These are phyloP conservation scores for Nycticorax nycticorax DNA, from an alignment of 2,113 vertebrate species.

Conservation along the genomic window DNA sequence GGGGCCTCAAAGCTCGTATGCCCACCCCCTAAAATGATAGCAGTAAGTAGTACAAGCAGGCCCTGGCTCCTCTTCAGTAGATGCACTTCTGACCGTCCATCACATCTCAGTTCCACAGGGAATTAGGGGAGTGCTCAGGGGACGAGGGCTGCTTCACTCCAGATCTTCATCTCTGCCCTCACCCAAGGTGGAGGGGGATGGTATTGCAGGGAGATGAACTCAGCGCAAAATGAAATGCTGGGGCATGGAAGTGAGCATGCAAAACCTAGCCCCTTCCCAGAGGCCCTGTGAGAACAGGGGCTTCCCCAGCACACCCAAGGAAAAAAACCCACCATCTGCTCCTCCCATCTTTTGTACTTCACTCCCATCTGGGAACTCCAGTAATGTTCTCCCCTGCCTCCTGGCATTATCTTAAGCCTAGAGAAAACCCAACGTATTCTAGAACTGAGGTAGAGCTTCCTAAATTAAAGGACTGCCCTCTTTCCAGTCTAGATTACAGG, in stretches of 20 bases:
- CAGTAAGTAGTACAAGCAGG: conserved; percentile 29
- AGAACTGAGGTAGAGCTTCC: neutral
- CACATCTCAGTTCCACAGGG: conserved; percentile 65
- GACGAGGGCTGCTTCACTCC: conserved; percentile 58
- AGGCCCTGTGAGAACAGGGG: neutral
- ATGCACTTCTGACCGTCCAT: conserved; percentile 59
- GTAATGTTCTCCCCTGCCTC: neutral
- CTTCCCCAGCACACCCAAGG: neutral
- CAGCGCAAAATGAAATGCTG: conserved; percentile 65
- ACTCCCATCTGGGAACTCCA: neutral
- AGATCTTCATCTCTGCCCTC: conserved; percentile 72
- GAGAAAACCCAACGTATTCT: neutral
- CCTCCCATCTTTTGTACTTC: neutral
- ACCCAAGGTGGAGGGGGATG: conserved; percentile 38
- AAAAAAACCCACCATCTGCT: neutral
- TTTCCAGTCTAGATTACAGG: neutral
- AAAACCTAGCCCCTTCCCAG: conserved; percentile 8
- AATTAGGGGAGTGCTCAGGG: conserved; percentile 51
- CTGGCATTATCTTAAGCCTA: neutral
- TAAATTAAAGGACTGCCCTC: neutral
- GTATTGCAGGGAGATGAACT: conserved; percentile 54
- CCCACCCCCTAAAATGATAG: conserved; percentile 1
- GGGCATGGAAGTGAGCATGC: conserved; percentile 54
- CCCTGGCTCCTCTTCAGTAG: conserved; percentile 71
- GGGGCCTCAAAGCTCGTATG: conserved; percentile 4